Base-by-base conservation (phyloP, 2,888 invertebrate genomes). In the Synanthedon vespiformis region DNA sequence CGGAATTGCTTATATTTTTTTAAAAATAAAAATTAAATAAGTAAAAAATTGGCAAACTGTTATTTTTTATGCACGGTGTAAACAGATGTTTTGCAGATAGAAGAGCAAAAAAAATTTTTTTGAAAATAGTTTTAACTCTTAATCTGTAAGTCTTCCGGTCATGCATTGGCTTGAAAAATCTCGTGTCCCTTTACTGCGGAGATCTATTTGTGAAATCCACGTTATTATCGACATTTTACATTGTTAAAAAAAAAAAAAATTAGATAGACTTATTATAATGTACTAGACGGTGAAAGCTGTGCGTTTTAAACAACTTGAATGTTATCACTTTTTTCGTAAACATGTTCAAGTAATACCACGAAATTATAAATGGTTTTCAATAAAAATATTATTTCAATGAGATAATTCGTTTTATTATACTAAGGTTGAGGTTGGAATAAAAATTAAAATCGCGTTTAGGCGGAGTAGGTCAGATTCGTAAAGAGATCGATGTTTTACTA, bases 331-430 rank as follows among this genome's bases (percentile, higher is more conserved):
- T 80, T 80, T 77, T 85, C 78, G 73, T 74, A 68, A 34, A 70
- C 67, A 70, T 73, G 68, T 73, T 73, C 69, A 64, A 76, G 73
- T 73, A 77, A 68, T 75, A 73, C 79, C 76, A 82, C 75, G 74
- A 72, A 70, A 76, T 74, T 73, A 80, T 44, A 83, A 84, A 85
- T 83, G 83, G 80, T 85, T 86, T 86, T 77, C 73, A 80, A 74
- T 77, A 75, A 64, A 57, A 58, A 18, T n/a, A 56, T 69, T 65
- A 72, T 78, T 77, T 79, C 62, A 69, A 64, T 71, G 58, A 54
- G 48, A 53, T 57, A 54, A 54, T 58, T 51, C 48, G 53, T 12
- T 50, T 51, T 49, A 44, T 44, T 44, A 3, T 10, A 10, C 10
- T 34, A 34, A 8, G 34, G 34, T 16, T 16, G 2, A 16, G 16